Percentiles rank a stretch among this genome's conserved stretches.
phyloP scores from a whole-genome alignment of 2,888 invertebrate genomes.

The Periphyllus acericola region DNA sequence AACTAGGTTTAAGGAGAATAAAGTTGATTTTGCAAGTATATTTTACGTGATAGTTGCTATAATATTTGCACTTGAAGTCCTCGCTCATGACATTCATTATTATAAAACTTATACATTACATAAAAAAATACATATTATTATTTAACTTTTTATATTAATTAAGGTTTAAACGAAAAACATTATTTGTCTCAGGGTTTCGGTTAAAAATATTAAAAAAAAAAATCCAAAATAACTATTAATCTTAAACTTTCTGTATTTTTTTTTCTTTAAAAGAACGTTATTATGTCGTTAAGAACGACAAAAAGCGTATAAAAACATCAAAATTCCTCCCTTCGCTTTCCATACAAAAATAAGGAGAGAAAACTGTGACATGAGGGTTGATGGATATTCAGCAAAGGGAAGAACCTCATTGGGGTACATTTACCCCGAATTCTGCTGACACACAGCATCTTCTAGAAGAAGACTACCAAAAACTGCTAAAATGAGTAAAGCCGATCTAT shows the following conservation, averaged over 20 bases:
- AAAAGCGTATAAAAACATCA: constrained; percentile 54
- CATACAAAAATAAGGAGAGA: not conserved
- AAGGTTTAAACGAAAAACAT: constrained; percentile 14
- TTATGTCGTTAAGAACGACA: constrained; percentile 42
- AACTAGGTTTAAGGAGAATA: no score
- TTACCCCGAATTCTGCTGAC: constrained; percentile 30
- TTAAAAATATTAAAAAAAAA: constrained; percentile 12
- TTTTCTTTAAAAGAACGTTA: constrained; percentile 23
- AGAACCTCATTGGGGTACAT: not conserved
- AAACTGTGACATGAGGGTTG: constrained; percentile 37
- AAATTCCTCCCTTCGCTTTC: constrained; percentile 22
- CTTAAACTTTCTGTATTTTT: constrained; percentile 44
- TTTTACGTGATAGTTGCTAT: no score
- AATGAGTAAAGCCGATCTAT: not conserved
- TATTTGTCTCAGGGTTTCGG: constrained; percentile 11
- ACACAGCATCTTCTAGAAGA: not conserved
- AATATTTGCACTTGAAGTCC: no score
- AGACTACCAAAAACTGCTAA: not conserved
- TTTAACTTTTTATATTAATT: constrained; percentile 7
- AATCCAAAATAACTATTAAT: constrained; percentile 35
- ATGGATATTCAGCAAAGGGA: constrained; percentile 42
- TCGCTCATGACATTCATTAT: not conserved
- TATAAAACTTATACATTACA: not conserved
- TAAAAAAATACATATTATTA: not conserved
- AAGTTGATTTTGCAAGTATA: no score